These are phyloP conservation scores for Asbolus verrucosus DNA, from an alignment of 1,140 invertebrate species.

Conservation along the genomic window DNA sequence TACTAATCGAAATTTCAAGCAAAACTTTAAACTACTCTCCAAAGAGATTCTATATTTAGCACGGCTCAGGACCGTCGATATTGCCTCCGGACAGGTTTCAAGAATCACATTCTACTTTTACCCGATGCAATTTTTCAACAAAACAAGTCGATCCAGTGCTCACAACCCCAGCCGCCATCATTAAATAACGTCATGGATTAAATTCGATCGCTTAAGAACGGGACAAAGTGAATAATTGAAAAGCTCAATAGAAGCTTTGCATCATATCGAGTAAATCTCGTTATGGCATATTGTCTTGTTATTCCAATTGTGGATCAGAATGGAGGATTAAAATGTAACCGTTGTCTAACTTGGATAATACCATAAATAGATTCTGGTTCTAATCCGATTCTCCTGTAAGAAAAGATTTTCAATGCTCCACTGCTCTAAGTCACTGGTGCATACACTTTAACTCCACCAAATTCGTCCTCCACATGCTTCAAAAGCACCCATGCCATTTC, in stretches of 20 bases:
- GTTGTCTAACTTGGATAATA: background rate
- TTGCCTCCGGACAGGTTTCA: conserved; percentile 31
- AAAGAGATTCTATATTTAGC: conserved; percentile 31
- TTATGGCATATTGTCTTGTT: background rate
- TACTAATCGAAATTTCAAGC: conserved; percentile 31
- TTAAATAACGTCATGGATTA: background rate
- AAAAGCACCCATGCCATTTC: too few relatives aligned
- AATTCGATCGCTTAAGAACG: background rate
- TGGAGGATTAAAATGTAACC: background rate
- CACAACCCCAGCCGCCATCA: background rate
- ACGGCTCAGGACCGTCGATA: conserved; percentile 50
- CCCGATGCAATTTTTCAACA: conserved; percentile 1
- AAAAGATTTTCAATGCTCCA: background rate
- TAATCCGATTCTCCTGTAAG: background rate
- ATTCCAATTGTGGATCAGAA: background rate
- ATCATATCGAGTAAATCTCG: background rate
- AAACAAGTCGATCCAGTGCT: background rate
- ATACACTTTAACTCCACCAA: too few relatives aligned
- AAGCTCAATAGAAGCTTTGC: background rate
- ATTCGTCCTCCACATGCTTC: too few relatives aligned
- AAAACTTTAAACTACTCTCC: conserved; percentile 32
- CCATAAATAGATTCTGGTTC: background rate
- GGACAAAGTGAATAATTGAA: background rate
- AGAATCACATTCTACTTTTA: conserved; percentile 5
- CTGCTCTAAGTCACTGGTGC: background rate